phyloP scores from a whole-genome alignment of 2,888 invertebrate species.

The Ceramica pisi region DNA sequence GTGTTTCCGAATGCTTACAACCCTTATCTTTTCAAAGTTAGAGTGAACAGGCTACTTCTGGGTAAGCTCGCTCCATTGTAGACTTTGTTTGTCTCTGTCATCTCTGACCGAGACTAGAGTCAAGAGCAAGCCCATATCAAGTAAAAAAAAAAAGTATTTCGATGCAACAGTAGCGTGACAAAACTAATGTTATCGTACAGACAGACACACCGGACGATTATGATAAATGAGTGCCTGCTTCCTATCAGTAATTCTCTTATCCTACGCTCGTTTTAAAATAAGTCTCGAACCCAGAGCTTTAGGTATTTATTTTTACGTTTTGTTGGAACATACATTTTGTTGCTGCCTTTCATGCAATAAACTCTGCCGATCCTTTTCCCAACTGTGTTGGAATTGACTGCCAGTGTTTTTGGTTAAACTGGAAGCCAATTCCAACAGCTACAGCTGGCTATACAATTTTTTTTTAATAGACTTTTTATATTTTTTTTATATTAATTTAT shows the following conservation, averaged over 20 bases:
- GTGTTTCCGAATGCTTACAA: no score
- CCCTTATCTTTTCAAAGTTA: no score
- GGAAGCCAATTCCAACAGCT: no score
- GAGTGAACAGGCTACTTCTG: no score
- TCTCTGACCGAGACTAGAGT: no score
- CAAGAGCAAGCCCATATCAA: no score
- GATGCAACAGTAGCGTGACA: constrained; percentile 7
- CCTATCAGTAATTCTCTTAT: constrained; percentile 37
- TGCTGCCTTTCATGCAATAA: background rate
- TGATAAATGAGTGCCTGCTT: constrained; percentile 34
- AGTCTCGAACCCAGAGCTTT: background rate
- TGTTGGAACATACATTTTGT: background rate
- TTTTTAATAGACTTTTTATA: no score
- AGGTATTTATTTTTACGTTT: background rate
- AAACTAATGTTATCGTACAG: constrained; percentile 39
- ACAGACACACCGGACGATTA: constrained; percentile 55
- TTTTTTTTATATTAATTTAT: no score
- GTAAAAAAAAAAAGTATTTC: background rate
- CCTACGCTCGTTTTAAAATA: constrained; percentile 39
- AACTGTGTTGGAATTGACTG: background rate
- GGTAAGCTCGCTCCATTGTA: no score
- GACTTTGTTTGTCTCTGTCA: no score
- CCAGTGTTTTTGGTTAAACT: background rate
- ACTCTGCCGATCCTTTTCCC: background rate
- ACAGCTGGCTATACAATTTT: no score